Percentiles rank a stretch among this genome's conserved stretches.
These are phyloP conservation scores for Erannis defoliaria DNA, from an alignment of 2,888 invertebrate species.

Conservation along the genomic window DNA sequence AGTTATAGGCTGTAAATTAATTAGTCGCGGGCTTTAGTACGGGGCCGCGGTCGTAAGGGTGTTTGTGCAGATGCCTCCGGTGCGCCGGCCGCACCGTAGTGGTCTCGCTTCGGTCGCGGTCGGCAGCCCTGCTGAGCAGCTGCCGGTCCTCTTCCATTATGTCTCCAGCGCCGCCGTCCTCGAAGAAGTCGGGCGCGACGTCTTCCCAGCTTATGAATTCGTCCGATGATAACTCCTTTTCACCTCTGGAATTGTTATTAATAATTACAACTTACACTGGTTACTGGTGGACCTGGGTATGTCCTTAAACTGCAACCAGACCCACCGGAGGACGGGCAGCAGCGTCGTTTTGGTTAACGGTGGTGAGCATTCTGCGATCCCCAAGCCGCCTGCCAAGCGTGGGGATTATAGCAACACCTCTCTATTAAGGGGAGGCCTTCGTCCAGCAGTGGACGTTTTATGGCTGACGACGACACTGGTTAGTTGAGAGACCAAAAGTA, in stretches of 20 bases:
- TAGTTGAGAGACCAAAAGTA: too few species aligned
- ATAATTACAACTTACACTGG: too few species aligned
- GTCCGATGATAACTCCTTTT: conserved; percentile 63
- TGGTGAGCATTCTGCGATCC: too few species aligned
- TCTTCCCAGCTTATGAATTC: conserved; percentile 66
- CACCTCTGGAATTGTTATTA: conserved; percentile 54
- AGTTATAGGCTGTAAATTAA: conserved; percentile 36
- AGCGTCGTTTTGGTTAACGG: too few species aligned
- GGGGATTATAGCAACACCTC: too few species aligned
- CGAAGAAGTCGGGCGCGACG: conserved; percentile 67
- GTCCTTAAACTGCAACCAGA: too few species aligned
- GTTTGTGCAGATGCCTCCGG: conserved; percentile 84
- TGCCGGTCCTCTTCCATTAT: conserved; percentile 72
- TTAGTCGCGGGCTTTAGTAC: conserved; percentile 42
- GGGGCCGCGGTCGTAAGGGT: conserved; percentile 82
- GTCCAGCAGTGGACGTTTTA: too few species aligned
- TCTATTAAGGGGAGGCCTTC: too few species aligned
- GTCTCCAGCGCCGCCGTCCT: conserved; percentile 68
- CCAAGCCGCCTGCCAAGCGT: too few species aligned
- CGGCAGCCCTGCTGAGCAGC: conserved; percentile 52
- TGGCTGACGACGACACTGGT: too few species aligned
- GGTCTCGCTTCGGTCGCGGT: conserved; percentile 49
- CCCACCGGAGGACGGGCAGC: too few species aligned
- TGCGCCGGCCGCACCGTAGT: conserved; percentile 65
- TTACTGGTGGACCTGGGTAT: not conserved